Evolutionary conservation across 2,888 invertebrate genomes (phyloP).

Genomic region (Hoplodrina blanda): DNA sequence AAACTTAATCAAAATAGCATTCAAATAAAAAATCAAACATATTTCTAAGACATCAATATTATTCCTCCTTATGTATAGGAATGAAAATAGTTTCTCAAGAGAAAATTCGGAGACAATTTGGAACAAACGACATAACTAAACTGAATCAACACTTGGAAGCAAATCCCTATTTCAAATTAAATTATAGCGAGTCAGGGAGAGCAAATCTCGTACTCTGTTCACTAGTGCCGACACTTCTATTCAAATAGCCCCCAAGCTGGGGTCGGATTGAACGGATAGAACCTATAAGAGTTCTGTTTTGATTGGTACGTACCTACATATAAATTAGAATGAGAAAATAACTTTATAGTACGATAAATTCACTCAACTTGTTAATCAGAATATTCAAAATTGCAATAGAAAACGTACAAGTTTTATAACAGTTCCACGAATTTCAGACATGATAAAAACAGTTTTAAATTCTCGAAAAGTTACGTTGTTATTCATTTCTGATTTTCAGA

Average conservation of each 20-base stretch:
- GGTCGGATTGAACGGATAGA: conserved; percentile 34
- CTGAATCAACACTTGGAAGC: conserved; percentile 59
- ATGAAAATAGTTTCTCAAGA: conserved; percentile 34
- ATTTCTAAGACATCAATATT: background rate
- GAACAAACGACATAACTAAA: conserved; percentile 55
- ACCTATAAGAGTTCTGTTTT: conserved; percentile 51
- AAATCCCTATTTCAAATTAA: conserved; percentile 62
- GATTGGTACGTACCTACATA: conserved; percentile 32
- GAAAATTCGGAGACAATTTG: conserved; percentile 39
- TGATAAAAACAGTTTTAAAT: background rate
- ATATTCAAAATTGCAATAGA: conserved; percentile 6
- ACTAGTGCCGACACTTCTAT: conserved; percentile 57
- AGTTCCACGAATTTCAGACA: background rate
- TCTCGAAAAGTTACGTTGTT: background rate
- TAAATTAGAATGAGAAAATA: conserved; percentile 38
- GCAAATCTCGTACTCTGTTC: conserved; percentile 50
- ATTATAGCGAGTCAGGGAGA: conserved; percentile 57
- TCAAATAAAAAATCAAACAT: background rate
- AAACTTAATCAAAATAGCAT: background rate
- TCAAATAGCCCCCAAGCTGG: conserved; percentile 53
- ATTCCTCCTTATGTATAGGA: background rate
- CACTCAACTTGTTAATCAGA: conserved; percentile 13
- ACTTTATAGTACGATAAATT: conserved; percentile 33
- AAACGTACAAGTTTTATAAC: background rate
- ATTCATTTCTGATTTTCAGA: background rate